Base-by-base conservation (phyloP, 2,797 vertebrate genomes). In the Onychomys torridus region DNA sequence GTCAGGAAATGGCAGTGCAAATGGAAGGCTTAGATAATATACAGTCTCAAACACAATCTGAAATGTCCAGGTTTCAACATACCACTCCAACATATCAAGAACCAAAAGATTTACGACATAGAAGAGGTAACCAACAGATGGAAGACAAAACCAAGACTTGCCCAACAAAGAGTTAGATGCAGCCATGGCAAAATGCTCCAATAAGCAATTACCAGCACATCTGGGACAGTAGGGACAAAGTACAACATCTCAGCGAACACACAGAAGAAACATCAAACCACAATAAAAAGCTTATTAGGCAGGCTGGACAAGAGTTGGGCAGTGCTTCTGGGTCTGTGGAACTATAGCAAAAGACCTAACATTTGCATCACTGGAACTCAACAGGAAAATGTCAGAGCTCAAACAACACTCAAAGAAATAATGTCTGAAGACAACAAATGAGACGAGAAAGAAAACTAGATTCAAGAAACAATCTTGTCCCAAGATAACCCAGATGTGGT, bases 121-220 rank as follows among this genome's bases (percentile, higher is more conserved):
- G 23, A 95, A 95, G 83, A 49, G 46, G 61, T 82, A 86, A 84
- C 57, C 8, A 85, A 92, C 11, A 92, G 84, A n/a, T 67, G 82
- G 82, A 83, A 46, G 46, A 94, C 23, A 93, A 27, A 61, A 67
- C 27, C 89, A 79, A 95, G 82, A 73, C 94, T 92, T 83, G 87
- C 2, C 63, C 91, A 16, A 90, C 57, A 89, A 96, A 95, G 90
- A 93, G 65, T 75, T 92, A 69, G 89, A 96, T 34, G 21, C 4
- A 84, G 63, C 21, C 46, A 63, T 82, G 55, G 93, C 84, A 89
- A 96, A 76, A 95, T 29, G 25, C 5, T 61, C 61, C 79, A 59
- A 40, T 59, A 82, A 59, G 34, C 59, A 93, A 89, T 73, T 83
- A 73, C 10, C 84, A 94, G 89, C 34, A 84, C 49, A 34, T 78